Evolutionary conservation across 2,888 invertebrate genomes (phyloP), one percentile per base, ranked within the genome.

Genomic region (Microdon myrmicae): DNA sequence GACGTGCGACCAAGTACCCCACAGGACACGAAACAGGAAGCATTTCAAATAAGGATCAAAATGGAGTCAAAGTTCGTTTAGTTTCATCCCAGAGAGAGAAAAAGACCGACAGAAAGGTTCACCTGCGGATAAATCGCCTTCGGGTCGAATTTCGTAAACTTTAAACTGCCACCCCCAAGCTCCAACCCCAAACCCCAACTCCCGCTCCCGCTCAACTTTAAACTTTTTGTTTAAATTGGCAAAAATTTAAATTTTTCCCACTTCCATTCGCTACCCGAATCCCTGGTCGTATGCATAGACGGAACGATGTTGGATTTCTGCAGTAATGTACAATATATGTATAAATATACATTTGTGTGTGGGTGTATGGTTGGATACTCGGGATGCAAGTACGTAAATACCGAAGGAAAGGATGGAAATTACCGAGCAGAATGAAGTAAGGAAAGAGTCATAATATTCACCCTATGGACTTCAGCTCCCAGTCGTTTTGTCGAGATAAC

Each of bases 181-280:
- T 5, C 4, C 9, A 7, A 19, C 6, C 7, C 22, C 1, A 3
- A 13, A 16, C 19, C 19, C 8, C 39, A 10, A 16, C 23, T 7
- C 10, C 12, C 9, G 10, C 25, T 41, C 22, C 20, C 31, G 34
- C 58, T 37, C 51, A 37, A 58, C 44, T 58, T 43, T 22, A 34
- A 58, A 58, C 51, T 64, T 64, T n/a, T 64, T 58, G 51, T 51
- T 64, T 37, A 53, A 64, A 58, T 58, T 58, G 58, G 41, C 43
- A 45, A 51, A 37, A 64, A 53, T 64, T 64, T 58, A 64, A 58
- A 58, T 58, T 58, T 44, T 39, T 37, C 19, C 16, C 16, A 13
- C 17, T 19, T 23, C 10, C 12, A 55, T 26, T 22, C 19, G 12
- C n/a, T 8, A 28, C 35, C 12, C 2, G 10, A 3, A 14, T 25